Base-by-base conservation (phyloP, 2,797 vertebrate genomes). In the Euthynnus affinis region DNA sequence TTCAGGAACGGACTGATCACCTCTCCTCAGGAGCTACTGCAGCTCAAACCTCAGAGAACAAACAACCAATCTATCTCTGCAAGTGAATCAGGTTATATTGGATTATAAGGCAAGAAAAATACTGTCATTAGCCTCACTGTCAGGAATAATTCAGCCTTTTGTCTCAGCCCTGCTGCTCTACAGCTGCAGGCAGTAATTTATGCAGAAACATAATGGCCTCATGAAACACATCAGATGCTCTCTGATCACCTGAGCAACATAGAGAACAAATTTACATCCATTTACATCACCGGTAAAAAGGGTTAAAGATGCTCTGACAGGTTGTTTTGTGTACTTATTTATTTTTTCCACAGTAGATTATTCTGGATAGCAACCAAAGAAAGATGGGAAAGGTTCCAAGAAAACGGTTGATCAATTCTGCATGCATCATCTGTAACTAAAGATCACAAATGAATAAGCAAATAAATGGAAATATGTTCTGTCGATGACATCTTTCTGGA, bases 151-250 rank as follows among this genome's bases (percentile, higher is more conserved):
- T 81, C 58, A 52, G 44, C 10, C 64, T 58, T 84, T 78, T 77
- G 79, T 89, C 73, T 64, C 10, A 0, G 56, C 20, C 46, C 70
- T 71, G 82, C 70, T 80, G 84, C 76, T 85, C 62, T 34, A 40
- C 81, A 77, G 82, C 84, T 88, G 78, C 77, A 84, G 76, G 34
- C 74, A 52, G 46, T 76, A 73, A 88, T 73, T 84, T 79, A 84
- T 80, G 52, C 74, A 65, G 0, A 75, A 80, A 73, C 72, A 87
- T 77, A 87, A 87, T 74, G 55, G 69, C 48, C 71, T 78, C 51
- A 20, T 81, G 78, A 81, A 84, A 77, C 48, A 66, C 76, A 64
- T 5, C 7, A 57, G 73, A 78, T 77, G 52, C 74, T 70, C 77
- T 40, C 52, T 0, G 51, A 80, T 74, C 59, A 53, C 52, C 49